Conservation (phyloP, 2,113 vertebrate genomes). For the Archocentrus centrarchus region DNA sequence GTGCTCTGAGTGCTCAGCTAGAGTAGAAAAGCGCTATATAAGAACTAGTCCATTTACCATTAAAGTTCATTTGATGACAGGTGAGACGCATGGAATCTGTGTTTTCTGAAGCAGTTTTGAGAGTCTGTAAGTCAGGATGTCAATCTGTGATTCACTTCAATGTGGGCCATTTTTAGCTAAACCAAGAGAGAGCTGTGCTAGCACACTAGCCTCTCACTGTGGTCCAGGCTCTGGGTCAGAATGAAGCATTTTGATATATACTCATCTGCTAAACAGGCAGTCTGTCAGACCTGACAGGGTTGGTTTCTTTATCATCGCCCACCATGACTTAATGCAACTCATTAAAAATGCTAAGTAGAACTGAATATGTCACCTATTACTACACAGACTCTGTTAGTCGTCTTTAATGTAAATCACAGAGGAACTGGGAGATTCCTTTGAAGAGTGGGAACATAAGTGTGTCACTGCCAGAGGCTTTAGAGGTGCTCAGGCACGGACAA, state of each 20-base stretch:
- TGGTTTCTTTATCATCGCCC: constrained; percentile 15
- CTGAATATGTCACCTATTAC: constrained; percentile 57
- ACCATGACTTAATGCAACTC: constrained; percentile 30
- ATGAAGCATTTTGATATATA: constrained; percentile 14
- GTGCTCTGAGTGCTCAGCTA: too few species aligned
- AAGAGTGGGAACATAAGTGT: constrained; percentile 54
- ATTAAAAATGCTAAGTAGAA: constrained; percentile 66
- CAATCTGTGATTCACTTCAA: constrained; percentile 38
- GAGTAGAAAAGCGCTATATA: too few species aligned
- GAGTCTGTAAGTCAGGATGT: constrained; percentile 29
- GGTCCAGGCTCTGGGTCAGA: constrained; percentile 33
- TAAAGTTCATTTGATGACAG: background rate
- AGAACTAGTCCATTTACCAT: too few species aligned
- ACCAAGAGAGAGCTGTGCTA: background rate
- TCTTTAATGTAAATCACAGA: constrained; percentile 64
- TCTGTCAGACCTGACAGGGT: constrained; percentile 16
- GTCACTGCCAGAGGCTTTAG: constrained; percentile 47
- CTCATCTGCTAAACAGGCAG: constrained; percentile 41
- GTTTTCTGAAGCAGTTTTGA: constrained; percentile 14
- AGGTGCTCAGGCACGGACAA: constrained; percentile 45
- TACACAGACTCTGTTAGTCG: constrained; percentile 47
- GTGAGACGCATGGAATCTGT: background rate
- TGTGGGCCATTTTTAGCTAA: background rate
- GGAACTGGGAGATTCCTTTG: constrained; percentile 53
- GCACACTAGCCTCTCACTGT: background rate